Base-by-base conservation (phyloP, 2,797 vertebrate species). In the Pitangus sulphuratus region DNA sequence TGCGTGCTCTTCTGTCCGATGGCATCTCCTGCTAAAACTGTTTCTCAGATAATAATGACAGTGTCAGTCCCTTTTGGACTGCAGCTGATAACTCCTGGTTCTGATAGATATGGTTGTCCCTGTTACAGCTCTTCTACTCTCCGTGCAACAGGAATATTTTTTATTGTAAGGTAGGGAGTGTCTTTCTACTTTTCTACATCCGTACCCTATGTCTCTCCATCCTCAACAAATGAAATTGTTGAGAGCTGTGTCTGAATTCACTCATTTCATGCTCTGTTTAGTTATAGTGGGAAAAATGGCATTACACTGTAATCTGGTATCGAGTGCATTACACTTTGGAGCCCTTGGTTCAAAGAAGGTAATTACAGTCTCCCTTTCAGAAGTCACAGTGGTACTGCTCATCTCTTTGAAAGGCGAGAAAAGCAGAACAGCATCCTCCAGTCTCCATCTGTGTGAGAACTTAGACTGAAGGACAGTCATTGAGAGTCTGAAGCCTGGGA, bases 201-300 rank as follows among this genome's bases (percentile, higher is more conserved):
- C 35, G 28, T 80, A 24, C 26, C 35, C 14, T 42, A 14, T 17
- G 16, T 42, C 15, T 68, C 35, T 42, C 15, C 44, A 79, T 18
- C 58, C 31, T 74, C 47, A 79, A 30, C 45, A 68, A 74, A 74
- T 54, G 47, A 85, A 84, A 79, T 74, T 74, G 68, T 24, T 42
- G 17, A n/a, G 47, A 68, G 15, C 22, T 79, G 15, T 68, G 54
- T 74, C 40, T 79, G 88, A 79, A 68, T 68, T 74, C 68, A 50
- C 22, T 74, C 16, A 85, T 90, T 90, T 85, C 68, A 79, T 68
- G 75, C 81, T 79, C 81, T 74, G 75, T 53, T 85, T 90, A 90
- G 47, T 61, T 61, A 79, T 85, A 85, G 79, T 56, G 47, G 74
- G 81, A 74, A 79, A 84, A 77, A 84, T 79, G n/a, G 0, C 18